Percentiles rank a stretch among this genome's conserved stretches.
Conservation (phyloP, 2,888 invertebrate species). For the Sarcophaga rosellei region DNA sequence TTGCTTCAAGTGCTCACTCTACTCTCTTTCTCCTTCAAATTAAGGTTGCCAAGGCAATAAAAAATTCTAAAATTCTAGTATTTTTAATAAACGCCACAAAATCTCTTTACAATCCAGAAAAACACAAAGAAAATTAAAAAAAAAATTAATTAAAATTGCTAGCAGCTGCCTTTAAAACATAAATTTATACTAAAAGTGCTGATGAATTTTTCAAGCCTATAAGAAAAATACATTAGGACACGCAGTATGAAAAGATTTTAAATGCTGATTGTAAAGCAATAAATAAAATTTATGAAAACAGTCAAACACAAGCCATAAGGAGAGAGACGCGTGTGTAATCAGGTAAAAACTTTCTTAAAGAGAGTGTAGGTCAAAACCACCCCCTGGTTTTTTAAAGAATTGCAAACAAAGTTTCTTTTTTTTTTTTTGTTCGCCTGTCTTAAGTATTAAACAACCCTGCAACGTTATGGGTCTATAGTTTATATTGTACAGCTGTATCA, state of each 20-base stretch:
- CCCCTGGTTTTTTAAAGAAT: slow-evolving; percentile 19
- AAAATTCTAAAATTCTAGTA: background rate
- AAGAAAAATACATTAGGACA: too few relatives aligned
- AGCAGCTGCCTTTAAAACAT: too few relatives aligned
- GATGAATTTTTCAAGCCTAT: too few relatives aligned
- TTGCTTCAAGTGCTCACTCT: too few relatives aligned
- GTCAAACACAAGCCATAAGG: slow-evolving; percentile 37
- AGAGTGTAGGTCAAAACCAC: slow-evolving; percentile 40
- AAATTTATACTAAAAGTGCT: too few relatives aligned
- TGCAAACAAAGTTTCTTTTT: background rate
- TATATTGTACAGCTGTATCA: slow-evolving; percentile 49
- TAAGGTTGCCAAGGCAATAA: slow-evolving; percentile 42
- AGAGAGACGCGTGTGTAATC: slow-evolving; percentile 55
- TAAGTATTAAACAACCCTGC: slow-evolving; percentile 37
- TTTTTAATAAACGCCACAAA: slow-evolving; percentile 47
- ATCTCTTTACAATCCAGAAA: slow-evolving; percentile 19
- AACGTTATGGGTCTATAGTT: slow-evolving; percentile 49
- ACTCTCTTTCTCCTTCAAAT: too few relatives aligned
- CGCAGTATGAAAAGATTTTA: background rate
- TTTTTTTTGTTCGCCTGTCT: too few relatives aligned
- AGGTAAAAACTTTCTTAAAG: slow-evolving; percentile 49
- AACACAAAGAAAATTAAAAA: background rate
- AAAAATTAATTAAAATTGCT: too few relatives aligned
- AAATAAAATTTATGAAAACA: slow-evolving; percentile 15
- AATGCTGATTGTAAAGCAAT: slow-evolving; percentile 47